Conservation (phyloP, 2,113 vertebrate species). For the Lasiurus borealis region DNA sequence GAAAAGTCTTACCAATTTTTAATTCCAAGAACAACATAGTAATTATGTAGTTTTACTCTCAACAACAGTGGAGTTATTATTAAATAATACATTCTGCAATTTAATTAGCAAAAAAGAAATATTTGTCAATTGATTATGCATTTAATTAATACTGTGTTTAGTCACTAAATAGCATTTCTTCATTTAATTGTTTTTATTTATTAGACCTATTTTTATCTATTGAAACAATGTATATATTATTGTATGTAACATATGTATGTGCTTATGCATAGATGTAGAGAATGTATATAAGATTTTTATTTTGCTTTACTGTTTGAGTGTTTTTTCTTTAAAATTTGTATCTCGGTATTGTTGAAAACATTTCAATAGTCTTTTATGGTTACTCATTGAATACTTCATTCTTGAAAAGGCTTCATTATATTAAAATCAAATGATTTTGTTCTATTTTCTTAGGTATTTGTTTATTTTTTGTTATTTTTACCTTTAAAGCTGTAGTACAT, state of each 20-base stretch:
- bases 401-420: background rate
- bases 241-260: background rate
- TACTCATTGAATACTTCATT: background rate
- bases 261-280: background rate
- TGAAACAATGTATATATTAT: background rate
- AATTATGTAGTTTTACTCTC: background rate
- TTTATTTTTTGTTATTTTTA: background rate
- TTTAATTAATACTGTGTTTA: background rate
- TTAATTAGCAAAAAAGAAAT: constrained; percentile 14
- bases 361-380: background rate
- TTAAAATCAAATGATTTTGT: background rate
- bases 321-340: background rate
- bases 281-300: background rate
- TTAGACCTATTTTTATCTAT: background rate
- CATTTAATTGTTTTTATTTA: constrained; percentile 19
- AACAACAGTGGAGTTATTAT: background rate
- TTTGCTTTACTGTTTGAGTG: background rate
- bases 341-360: background rate
- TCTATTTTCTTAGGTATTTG: background rate
- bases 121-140: background rate
- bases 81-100: constrained; percentile 20
- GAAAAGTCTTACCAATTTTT: background rate
- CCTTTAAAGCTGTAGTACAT: background rate
- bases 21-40: background rate
- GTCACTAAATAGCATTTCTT: background rate